Evolutionary conservation across 2,888 invertebrate species (phyloP), one percentile per base, ranked within the genome.

Genomic region (Drosophila mimica): DNA sequence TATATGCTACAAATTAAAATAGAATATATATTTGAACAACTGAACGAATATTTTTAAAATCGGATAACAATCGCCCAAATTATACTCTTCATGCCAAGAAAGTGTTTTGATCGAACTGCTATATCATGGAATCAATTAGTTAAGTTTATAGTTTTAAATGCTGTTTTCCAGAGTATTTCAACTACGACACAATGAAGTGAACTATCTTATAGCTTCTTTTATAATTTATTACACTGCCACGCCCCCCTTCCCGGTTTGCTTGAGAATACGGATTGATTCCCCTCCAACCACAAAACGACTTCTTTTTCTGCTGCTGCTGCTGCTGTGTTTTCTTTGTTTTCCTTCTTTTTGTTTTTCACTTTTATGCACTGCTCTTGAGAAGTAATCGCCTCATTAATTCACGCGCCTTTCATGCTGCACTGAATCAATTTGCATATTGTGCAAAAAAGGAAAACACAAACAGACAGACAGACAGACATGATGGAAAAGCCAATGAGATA

Each of bases 311-410:
- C 43, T 48, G n/a, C 43, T 43, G 43, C 43, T 38, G 36, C 46
- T 46, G 7, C 46, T 46, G 25, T 25, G 8, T 43, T 33, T 67
- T 67, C 38, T 56, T 49, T 56, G 40, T 34, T 34, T 68, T 71
- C 67, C 65, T 51, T 58, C 61, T 65, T 52, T 73, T 66, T 61
- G 54, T 74, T 60, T 57, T 69, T 70, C 36, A 61, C 58, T 65
- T 74, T 66, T 68, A 38, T 75, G 56, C 68, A 40, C 52, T 79
- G 70, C 79, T 80, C 78, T 81, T 73, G 81, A 46, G 46, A 76
- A 90, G 83, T 86, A 90, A 90, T 90, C 90, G 89, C 82, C 83
- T 87, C 89, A 91, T 91, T 90, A 89, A 91, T 89, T 91, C 91
- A 79, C 87, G 79, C 88, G 79, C 79, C 71, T 88, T 87, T 86